phyloP scores from a whole-genome alignment of 2,888 invertebrate genomes.

The Cotesia congregata region DNA sequence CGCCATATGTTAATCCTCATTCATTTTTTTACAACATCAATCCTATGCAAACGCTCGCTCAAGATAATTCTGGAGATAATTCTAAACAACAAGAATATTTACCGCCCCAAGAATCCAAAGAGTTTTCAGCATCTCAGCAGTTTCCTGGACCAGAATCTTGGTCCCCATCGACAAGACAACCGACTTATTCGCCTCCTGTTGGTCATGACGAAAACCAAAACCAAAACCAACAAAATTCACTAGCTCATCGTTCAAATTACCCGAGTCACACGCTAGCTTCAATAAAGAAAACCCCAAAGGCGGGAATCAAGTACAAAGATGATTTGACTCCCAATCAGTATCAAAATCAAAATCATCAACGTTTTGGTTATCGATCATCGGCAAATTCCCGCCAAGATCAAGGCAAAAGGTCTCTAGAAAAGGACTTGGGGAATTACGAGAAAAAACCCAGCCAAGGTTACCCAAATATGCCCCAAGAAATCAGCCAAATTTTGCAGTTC shows the following conservation, averaged over 20 bases:
- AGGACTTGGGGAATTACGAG: background rate
- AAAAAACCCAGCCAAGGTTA: conserved; percentile 17
- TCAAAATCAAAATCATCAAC: background rate
- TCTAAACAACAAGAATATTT: conserved; percentile 7
- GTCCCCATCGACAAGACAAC: background rate
- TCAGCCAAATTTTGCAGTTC: conserved; percentile 60
- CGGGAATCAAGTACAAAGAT: conserved; percentile 56
- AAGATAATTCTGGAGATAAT: background rate
- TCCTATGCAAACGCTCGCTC: background rate
- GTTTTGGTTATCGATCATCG: conserved; percentile 21
- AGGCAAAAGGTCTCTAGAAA: conserved; percentile 25
- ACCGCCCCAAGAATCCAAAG: conserved; percentile 22
- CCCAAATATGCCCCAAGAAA: conserved; percentile 58
- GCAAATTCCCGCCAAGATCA: conserved; percentile 23
- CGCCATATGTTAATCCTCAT: conserved; percentile 60
- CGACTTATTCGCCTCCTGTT: background rate
- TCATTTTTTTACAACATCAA: conserved; percentile 56
- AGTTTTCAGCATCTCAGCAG: background rate
- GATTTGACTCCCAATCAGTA: conserved; percentile 38
- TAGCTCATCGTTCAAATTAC: conserved; percentile 23
- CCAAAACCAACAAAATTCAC: background rate
- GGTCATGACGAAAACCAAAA: background rate
- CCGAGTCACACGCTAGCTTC: conserved; percentile 16
- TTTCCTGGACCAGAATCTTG: background rate
- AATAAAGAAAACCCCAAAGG: conserved; percentile 40